A percentile compares a stretch with the other conserved stretches of the same genome.
These are phyloP conservation scores for Aphidius colemani DNA, from an alignment of 2,888 invertebrate genomes.

Conservation along the genomic window DNA sequence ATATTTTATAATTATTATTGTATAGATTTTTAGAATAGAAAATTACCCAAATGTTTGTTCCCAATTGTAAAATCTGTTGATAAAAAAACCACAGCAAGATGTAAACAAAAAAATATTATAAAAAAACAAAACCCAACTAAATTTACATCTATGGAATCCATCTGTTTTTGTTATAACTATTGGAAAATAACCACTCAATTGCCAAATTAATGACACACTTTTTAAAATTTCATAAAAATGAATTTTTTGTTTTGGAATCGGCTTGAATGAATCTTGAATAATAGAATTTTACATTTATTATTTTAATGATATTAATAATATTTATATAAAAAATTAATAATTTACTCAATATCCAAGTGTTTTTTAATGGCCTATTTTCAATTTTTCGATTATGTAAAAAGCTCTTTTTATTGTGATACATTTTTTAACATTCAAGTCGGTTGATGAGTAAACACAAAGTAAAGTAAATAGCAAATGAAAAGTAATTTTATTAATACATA, in stretches of 20 bases:
- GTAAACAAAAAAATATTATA: slow-evolving; percentile 16
- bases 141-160: slow-evolving; percentile 19
- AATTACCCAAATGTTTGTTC: not conserved
- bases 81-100: not conserved
- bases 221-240: slow-evolving; percentile 26
- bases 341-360: slow-evolving; percentile 10
- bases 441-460: too few species aligned
- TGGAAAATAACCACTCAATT: slow-evolving; percentile 28
- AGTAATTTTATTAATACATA: too few species aligned
- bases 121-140: slow-evolving; percentile 22
- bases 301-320: too few species aligned
- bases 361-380: not conserved
- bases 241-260: not conserved
- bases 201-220: slow-evolving; percentile 31
- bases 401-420: too few species aligned
- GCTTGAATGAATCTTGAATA: too few species aligned
- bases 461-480: too few species aligned
- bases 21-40: not conserved
- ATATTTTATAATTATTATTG: not conserved
- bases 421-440: too few species aligned
- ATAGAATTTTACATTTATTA: too few species aligned
- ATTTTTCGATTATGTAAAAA: too few species aligned
- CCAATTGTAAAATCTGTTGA: not conserved
- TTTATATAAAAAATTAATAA: not conserved
- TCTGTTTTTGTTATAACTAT: slow-evolving; percentile 9